These are phyloP conservation scores for Thereva unica DNA, from an alignment of 2,888 invertebrate genomes.

Conservation along the genomic window DNA sequence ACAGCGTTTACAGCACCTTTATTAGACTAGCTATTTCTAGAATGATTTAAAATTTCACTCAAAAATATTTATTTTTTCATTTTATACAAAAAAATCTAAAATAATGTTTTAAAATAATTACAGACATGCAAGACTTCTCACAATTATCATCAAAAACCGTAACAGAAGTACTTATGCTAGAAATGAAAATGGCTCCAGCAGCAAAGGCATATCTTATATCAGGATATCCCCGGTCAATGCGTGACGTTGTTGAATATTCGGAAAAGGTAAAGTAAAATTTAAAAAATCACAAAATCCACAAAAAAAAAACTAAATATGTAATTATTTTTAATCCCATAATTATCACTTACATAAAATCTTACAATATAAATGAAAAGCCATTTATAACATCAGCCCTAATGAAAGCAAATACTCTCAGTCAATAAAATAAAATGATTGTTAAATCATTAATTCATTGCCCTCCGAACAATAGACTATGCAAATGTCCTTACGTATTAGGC, in stretches of 20 bases:
- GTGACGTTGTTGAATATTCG: conserved; percentile 88
- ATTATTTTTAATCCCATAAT: neutral
- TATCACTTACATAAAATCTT: neutral
- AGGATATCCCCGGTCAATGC: conserved; percentile 88
- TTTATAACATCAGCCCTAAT: too few species aligned
- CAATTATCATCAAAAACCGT: conserved; percentile 84
- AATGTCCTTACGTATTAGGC: too few species aligned
- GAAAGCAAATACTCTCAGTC: too few species aligned
- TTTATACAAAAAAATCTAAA: neutral
- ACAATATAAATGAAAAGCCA: too few species aligned
- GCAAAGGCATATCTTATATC: conserved; percentile 87
- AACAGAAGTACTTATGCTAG: conserved; percentile 86
- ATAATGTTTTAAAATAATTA: conserved; percentile 35
- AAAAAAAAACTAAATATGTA: neutral
- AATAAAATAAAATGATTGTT: too few species aligned
- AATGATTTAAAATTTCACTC: neutral
- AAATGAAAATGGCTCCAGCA: conserved; percentile 90
- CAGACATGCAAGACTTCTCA: conserved; percentile 88
- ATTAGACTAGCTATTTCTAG: too few species aligned
- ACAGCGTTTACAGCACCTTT: too few species aligned
- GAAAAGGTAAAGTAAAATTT: conserved; percentile 71
- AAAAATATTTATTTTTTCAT: neutral
- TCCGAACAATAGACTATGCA: too few species aligned
- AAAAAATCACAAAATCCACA: neutral
- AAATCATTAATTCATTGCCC: too few species aligned